These are phyloP conservation scores for Taenioides sp. DNA, from an alignment of 2,797 vertebrate genomes.

Conservation along the genomic window DNA sequence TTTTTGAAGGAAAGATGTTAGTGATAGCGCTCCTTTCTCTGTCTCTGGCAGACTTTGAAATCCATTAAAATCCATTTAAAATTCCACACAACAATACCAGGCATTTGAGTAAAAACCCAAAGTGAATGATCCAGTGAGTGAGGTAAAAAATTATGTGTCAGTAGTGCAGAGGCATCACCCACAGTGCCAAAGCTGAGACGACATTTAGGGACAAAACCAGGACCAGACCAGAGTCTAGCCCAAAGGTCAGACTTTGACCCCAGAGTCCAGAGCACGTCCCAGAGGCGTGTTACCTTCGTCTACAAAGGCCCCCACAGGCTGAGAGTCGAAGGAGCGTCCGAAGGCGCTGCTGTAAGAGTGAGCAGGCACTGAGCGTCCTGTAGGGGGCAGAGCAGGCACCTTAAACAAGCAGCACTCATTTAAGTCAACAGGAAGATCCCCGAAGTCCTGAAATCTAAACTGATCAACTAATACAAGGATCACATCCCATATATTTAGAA, in stretches of 20 bases:
- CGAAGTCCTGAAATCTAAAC: too few relatives aligned
- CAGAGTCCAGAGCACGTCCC: neutral
- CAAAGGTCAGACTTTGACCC: too few relatives aligned
- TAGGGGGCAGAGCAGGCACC: conserved; percentile 31
- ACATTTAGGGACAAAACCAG: too few relatives aligned
- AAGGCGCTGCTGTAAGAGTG: conserved; percentile 75
- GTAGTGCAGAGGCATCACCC: neutral
- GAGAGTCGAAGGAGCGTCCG: conserved; percentile 77
- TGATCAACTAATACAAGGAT: too few relatives aligned
- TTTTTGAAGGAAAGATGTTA: neutral
- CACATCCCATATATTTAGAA: too few relatives aligned
- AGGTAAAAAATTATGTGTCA: neutral
- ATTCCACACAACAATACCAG: neutral
- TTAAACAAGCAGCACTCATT: neutral
- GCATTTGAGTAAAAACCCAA: neutral
- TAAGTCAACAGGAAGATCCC: neutral
- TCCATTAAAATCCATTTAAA: neutral
- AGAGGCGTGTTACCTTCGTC: conserved; percentile 79
- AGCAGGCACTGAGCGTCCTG: conserved; percentile 82
- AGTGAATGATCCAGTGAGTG: neutral
- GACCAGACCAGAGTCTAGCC: too few relatives aligned
- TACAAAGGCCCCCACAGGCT: conserved; percentile 65
- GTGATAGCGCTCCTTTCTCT: neutral
- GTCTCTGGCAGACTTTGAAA: neutral
- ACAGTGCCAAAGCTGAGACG: neutral